phyloP scores from a whole-genome alignment of 2,113 vertebrate species.

The Neolamprologus brichardi region DNA sequence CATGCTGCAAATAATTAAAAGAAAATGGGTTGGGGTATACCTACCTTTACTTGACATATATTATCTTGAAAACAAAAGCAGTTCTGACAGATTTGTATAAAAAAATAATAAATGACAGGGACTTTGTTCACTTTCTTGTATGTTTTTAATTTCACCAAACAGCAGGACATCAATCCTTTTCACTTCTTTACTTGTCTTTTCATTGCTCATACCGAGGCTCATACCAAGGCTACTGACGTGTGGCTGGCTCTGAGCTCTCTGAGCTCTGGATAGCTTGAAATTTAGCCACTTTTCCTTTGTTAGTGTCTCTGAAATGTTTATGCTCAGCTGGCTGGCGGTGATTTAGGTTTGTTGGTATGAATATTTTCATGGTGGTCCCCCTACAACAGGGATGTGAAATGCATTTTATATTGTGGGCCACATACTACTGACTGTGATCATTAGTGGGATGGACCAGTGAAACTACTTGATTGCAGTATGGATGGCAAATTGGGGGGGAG shows the following conservation, averaged over 20 bases:
- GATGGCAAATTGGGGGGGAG: not conserved
- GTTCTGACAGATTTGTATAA: not conserved
- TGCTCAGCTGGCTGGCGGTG: not conserved
- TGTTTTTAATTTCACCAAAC: not conserved
- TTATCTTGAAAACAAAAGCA: not conserved
- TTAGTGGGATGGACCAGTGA: not conserved
- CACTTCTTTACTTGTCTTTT: not conserved
- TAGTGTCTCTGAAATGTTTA: not conserved
- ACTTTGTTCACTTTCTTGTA: not conserved
- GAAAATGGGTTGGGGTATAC: not conserved
- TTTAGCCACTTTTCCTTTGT: not conserved
- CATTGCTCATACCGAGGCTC: not conserved
- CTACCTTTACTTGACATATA: not conserved
- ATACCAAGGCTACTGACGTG: accelerated
- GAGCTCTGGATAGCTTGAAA: not conserved
- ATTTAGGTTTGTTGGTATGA: not conserved
- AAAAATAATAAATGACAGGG: not conserved
- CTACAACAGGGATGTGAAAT: not conserved
- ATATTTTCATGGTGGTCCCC: accelerated
- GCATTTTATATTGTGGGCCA: not conserved
- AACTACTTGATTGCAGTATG: not conserved
- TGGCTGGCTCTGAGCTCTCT: not conserved
- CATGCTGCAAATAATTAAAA: not conserved
- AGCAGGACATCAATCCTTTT: not conserved
- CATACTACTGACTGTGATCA: not conserved